These are phyloP conservation scores for Hippoglossus stenolepis DNA, from an alignment of 2,113 vertebrate genomes.

Conservation along the genomic window DNA sequence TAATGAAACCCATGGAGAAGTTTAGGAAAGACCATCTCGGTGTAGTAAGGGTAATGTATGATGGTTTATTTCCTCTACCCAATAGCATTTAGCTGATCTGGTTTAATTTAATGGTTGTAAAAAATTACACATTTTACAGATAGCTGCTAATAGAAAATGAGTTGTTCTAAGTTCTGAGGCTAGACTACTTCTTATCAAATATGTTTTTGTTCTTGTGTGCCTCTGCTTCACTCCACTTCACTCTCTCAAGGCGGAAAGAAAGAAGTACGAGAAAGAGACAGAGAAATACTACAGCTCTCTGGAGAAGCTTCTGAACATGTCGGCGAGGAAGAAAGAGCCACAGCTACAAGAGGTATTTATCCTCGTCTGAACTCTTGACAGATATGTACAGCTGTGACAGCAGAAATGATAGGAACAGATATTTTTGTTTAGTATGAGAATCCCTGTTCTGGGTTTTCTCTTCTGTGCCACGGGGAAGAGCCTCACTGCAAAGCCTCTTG, in stretches of 20 bases:
- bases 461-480: constrained; percentile 22
- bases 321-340: constrained; percentile 96
- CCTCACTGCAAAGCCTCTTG: constrained; percentile 27
- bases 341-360: constrained; percentile 93
- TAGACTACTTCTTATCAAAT: neutral
- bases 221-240: neutral
- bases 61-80: constrained; percentile 17
- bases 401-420: constrained; percentile 12
- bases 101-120: neutral
- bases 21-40: constrained; percentile 98
- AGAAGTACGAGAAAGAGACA: constrained; percentile 97
- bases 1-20: constrained; percentile 98
- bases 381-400: constrained; percentile 5
- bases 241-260: constrained; percentile 90
- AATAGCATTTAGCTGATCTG: neutral
- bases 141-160: neutral
- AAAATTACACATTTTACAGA: neutral
- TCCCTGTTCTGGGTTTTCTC: constrained; percentile 35
- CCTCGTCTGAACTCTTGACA: constrained; percentile 9
- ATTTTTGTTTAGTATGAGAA: constrained; percentile 45
- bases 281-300: constrained; percentile 97
- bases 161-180: neutral
- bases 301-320: constrained; percentile 96
- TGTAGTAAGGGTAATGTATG: constrained; percentile 88
- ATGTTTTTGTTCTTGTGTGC: constrained; percentile 6